Conservation (phyloP, 2,797 vertebrate species). For the Meda fulgida region DNA sequence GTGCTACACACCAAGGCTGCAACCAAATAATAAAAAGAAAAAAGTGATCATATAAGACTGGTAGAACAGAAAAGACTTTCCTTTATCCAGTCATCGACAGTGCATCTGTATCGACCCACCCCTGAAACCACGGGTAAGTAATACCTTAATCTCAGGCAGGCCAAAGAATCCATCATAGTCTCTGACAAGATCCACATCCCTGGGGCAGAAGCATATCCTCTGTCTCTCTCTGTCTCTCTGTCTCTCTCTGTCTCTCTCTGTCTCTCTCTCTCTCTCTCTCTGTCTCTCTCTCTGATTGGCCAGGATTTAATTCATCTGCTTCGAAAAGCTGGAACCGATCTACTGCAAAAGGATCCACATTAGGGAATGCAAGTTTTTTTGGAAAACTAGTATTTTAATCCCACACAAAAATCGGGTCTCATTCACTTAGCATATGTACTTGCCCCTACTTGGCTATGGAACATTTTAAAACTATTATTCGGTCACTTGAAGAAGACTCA, state of each 20-base stretch:
- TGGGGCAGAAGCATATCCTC: constrained; percentile 11
- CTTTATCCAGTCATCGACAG: constrained; percentile 36
- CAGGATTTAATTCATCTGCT: constrained; percentile 21
- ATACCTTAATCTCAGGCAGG: constrained; percentile 43
- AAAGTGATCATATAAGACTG: constrained; percentile 27
- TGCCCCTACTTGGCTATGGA: too few species aligned
- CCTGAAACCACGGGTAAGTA: constrained; percentile 20
- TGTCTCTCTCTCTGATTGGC: neutral
- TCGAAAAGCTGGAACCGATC: constrained; percentile 13
- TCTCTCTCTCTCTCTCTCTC: too few species aligned
- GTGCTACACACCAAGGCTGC: neutral
- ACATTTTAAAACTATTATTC: too few species aligned
- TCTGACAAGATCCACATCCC: constrained; percentile 42
- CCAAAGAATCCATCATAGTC: constrained; percentile 36
- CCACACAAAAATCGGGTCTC: neutral
- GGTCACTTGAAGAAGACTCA: too few species aligned
- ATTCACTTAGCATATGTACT: too few species aligned
- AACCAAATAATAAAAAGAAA: neutral
- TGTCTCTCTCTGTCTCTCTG: too few species aligned
- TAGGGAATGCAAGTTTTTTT: neutral
- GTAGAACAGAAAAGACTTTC: constrained; percentile 21
- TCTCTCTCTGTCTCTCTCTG: too few species aligned
- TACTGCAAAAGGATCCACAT: constrained; percentile 20
- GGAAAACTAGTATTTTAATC: neutral
- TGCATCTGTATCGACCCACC: constrained; percentile 47